These are phyloP conservation scores for Tachysurus vachellii DNA, from an alignment of 2,113 vertebrate species.

Conservation along the genomic window DNA sequence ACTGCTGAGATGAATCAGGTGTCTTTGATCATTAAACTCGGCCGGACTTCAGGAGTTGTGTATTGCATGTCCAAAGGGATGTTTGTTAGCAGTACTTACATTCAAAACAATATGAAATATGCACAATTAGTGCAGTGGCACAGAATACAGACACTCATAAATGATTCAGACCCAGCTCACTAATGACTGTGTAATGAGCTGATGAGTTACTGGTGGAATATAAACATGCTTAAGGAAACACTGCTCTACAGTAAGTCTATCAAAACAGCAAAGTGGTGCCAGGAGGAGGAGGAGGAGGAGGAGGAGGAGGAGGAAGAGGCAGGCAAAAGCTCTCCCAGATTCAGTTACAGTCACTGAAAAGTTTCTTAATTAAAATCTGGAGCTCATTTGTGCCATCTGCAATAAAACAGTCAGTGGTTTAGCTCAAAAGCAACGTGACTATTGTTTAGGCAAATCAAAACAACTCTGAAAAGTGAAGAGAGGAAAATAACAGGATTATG, in stretches of 20 bases:
- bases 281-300: not conserved
- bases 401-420: not conserved
- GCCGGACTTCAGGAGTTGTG: not conserved
- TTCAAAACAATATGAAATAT: slow-evolving; percentile 7
- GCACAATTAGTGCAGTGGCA: not conserved
- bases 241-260: not conserved
- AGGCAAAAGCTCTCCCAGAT: not conserved
- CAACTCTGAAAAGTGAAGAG: not conserved
- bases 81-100: not conserved
- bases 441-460: not conserved
- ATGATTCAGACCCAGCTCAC: not conserved
- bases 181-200: slow-evolving; percentile 2
- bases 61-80: not conserved
- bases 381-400: not conserved
- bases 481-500: not conserved
- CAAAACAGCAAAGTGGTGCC: not conserved
- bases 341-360: not conserved
- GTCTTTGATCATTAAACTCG: not conserved
- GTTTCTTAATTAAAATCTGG: not conserved
- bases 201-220: slow-evolving; percentile 17
- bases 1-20: not conserved
- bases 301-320: not conserved
- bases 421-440: not conserved
- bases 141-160: not conserved
- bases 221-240: not conserved